These are phyloP conservation scores for Nemopilema nomurai DNA, from an alignment of 30 jellyfish, hydroid and myxozoan species.

Conservation along the genomic window DNA sequence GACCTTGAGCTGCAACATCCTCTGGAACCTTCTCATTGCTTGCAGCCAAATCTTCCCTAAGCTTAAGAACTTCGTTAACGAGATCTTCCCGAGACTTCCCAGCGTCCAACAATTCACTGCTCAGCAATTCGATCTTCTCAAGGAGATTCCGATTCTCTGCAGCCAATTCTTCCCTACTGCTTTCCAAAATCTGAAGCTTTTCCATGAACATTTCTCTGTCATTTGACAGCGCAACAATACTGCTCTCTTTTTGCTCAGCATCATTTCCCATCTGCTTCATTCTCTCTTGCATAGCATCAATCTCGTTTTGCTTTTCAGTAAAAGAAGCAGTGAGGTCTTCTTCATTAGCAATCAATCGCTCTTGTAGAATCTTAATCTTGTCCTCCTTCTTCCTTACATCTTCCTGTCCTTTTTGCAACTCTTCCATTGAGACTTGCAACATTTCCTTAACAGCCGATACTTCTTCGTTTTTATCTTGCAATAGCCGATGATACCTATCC, in stretches of 20 bases:
- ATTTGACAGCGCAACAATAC: slow-evolving; percentile 14
- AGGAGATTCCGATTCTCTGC: slow-evolving; percentile 7
- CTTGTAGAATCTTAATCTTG: slow-evolving; percentile 32
- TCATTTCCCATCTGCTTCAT: slow-evolving; percentile 18
- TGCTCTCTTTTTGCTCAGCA: slow-evolving; percentile 17
- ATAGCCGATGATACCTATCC: slow-evolving; percentile 33
- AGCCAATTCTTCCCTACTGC: not conserved
- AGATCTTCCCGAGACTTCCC: not conserved
- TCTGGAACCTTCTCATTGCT: not conserved
- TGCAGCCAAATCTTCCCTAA: slow-evolving; percentile 4
- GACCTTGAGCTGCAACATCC: not conserved
- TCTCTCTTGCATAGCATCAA: slow-evolving; percentile 41
- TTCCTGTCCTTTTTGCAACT: slow-evolving; percentile 28
- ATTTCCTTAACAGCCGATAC: slow-evolving; percentile 24
- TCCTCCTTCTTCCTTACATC: slow-evolving; percentile 35
- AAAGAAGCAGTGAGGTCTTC: slow-evolving; percentile 38
- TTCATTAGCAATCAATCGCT: slow-evolving; percentile 55
- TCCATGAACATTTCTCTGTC: slow-evolving; percentile 4
- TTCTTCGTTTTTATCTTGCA: slow-evolving; percentile 61
- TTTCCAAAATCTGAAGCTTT: not conserved
- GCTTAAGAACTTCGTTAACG: not conserved
- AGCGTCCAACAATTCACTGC: not conserved
- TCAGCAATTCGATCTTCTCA: not conserved
- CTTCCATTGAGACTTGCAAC: slow-evolving; percentile 42
- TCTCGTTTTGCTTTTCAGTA: slow-evolving; percentile 38